phyloP scores from a whole-genome alignment of 2,113 vertebrate genomes.

The Notarius quadriscutis region DNA sequence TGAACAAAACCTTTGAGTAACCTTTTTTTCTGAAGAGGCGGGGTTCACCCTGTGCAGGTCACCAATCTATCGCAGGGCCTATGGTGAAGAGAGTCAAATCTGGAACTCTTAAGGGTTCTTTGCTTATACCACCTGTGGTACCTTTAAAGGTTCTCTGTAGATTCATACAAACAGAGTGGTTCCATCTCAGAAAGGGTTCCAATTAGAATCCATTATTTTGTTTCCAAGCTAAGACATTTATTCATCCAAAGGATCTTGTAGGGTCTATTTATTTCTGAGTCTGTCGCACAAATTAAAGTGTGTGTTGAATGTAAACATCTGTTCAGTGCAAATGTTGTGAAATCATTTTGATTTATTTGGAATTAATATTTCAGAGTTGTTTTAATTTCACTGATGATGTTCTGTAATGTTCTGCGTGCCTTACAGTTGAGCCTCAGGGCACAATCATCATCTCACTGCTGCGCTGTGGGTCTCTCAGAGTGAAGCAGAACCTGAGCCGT shows the following conservation, averaged over 20 bases:
- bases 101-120: neutral
- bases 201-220: neutral
- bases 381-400: constrained; percentile 1
- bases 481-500: neutral
- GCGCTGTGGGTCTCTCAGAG: neutral
- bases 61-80: no score
- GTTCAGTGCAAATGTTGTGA: constrained; percentile 2
- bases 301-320: neutral
- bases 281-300: neutral
- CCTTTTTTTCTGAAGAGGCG: neutral
- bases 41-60: no score
- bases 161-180: neutral
- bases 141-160: neutral
- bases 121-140: neutral
- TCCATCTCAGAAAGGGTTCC: neutral
- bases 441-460: neutral
- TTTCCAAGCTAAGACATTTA: neutral
- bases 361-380: neutral
- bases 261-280: neutral
- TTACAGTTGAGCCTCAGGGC: neutral
- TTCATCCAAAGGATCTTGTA: neutral
- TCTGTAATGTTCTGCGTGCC: constrained; percentile 5
- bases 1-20: neutral
- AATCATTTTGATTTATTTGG: constrained; percentile 11
- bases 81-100: neutral